These are phyloP conservation scores for Ceyx cyanopectus DNA, from an alignment of 2,113 vertebrate genomes.

Conservation along the genomic window DNA sequence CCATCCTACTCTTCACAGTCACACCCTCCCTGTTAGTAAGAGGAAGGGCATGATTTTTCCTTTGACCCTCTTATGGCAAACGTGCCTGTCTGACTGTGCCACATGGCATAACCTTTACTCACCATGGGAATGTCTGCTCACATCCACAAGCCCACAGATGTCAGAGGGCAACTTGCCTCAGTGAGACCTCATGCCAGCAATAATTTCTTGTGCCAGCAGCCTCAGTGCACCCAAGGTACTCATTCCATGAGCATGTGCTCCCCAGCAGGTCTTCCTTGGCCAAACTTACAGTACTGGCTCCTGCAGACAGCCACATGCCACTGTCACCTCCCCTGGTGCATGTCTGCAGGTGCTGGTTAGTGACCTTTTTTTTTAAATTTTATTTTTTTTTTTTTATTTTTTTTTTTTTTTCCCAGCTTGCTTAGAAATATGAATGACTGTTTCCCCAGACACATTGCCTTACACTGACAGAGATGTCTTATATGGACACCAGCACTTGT, in stretches of 20 bases:
- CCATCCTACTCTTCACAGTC: not conserved
- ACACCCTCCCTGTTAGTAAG: not conserved
- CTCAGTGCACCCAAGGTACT: not conserved
- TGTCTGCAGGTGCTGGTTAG: not conserved
- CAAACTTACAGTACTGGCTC: not conserved
- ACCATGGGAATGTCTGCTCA: not conserved
- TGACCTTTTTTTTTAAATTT: not conserved
- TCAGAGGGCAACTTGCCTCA: not conserved
- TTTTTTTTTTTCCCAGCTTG: not conserved
- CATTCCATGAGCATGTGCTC: not conserved
- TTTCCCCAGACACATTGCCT: not conserved
- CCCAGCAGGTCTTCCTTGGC: not conserved
- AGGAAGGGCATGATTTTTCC: not conserved
- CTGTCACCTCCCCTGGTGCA: not conserved
- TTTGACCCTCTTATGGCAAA: not conserved
- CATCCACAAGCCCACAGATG: not conserved
- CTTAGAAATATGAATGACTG: not conserved
- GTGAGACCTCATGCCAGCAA: not conserved
- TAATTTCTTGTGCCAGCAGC: not conserved
- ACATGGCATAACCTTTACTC: not conserved
- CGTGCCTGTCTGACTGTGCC: not conserved
- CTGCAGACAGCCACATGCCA: not conserved
- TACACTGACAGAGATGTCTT: not conserved
- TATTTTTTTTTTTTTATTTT: too few species aligned
- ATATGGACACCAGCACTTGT: not conserved